Percentiles rank a stretch among this genome's conserved stretches.
Evolutionary conservation across 2,113 vertebrate species (phyloP).

Genomic region (Indri indri): DNA sequence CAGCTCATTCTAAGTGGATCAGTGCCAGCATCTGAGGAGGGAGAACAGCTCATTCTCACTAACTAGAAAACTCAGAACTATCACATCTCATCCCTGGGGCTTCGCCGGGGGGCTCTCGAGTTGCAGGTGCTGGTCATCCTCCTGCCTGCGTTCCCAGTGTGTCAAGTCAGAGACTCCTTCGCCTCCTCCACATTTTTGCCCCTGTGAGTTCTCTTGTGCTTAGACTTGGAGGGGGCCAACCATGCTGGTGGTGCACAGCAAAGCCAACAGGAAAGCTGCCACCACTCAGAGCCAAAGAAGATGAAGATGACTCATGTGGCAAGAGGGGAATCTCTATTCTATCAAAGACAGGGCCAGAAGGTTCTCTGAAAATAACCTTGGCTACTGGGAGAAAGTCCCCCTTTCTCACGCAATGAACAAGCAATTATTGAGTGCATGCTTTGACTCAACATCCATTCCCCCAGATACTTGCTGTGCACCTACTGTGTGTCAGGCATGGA

Average conservation of each 20-base stretch:
- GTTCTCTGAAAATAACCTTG: neutral
- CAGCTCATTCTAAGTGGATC: neutral
- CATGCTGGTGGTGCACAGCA: accelerated
- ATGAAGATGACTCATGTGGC: accelerated
- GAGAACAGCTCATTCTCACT: neutral
- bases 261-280: neutral
- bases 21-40: neutral
- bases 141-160: accelerated
- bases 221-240: neutral
- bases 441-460: neutral
- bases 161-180: too few relatives aligned
- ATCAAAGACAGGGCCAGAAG: neutral
- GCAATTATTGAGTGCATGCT: accelerated
- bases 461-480: neutral
- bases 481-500: neutral
- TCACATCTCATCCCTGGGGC: neutral
- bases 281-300: neutral
- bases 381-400: neutral
- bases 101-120: neutral
- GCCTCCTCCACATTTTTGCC: neutral
- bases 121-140: accelerated
- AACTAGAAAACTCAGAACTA: neutral
- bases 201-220: neutral
- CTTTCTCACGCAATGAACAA: neutral
- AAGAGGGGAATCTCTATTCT: neutral